A percentile compares a stretch with the other conserved stretches of the same genome.
These are phyloP conservation scores for Chrysomallon squamiferum DNA, from an alignment of 1,140 invertebrate species.

Conservation along the genomic window DNA sequence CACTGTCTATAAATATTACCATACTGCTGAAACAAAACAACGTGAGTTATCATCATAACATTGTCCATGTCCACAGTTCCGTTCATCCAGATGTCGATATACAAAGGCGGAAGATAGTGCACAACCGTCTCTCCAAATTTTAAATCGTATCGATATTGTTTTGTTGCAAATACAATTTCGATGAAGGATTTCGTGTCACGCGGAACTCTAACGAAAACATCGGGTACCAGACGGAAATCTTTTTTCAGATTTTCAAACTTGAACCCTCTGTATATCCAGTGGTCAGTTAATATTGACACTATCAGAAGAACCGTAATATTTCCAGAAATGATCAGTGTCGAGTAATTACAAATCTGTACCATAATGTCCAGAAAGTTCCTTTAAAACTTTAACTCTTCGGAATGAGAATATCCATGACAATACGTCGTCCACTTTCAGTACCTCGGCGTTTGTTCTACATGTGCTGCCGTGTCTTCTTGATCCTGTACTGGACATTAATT, in stretches of 20 bases:
- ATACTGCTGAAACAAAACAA: slow-evolving; percentile 38
- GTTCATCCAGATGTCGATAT: slow-evolving; percentile 24
- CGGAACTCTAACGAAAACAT: slow-evolving; percentile 23
- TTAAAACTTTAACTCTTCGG: not conserved
- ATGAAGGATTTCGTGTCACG: slow-evolving; percentile 35
- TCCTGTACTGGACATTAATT: too few relatives aligned
- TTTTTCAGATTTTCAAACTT: slow-evolving; percentile 22
- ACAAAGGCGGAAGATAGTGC: slow-evolving; percentile 35
- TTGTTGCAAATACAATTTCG: slow-evolving; percentile 25
- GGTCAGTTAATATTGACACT: slow-evolving; percentile 43
- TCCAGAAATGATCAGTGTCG: slow-evolving; percentile 41
- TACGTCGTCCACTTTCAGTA: too few relatives aligned
- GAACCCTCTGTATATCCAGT: slow-evolving; percentile 48
- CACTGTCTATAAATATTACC: slow-evolving; percentile 46
- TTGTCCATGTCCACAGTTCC: slow-evolving; percentile 11
- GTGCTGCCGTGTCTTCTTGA: too few relatives aligned
- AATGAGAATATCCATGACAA: too few relatives aligned
- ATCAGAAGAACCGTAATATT: slow-evolving; percentile 43
- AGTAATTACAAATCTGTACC: slow-evolving; percentile 41
- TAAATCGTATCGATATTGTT: not conserved
- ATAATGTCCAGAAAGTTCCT: slow-evolving; percentile 18
- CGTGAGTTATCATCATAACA: slow-evolving; percentile 13
- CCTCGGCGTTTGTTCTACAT: too few relatives aligned
- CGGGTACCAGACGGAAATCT: slow-evolving; percentile 20
- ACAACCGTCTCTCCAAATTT: slow-evolving; percentile 15